Evolutionary conservation across 2,797 vertebrate species (phyloP).

Genomic region (Pyrocephalus nanus): DNA sequence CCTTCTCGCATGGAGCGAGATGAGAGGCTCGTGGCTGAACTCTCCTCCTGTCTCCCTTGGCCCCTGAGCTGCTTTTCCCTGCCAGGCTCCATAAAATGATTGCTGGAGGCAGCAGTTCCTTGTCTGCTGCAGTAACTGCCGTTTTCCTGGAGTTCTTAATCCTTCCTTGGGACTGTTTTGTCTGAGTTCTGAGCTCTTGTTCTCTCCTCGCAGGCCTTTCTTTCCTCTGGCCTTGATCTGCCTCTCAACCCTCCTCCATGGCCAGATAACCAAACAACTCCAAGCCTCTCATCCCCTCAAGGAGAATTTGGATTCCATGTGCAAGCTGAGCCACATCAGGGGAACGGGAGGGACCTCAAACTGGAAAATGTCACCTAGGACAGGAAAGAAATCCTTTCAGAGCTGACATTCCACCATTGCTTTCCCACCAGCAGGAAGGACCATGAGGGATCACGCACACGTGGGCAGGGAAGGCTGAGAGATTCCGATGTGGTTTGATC

Average conservation of each 20-base stretch:
- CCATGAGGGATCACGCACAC: fast-evolving
- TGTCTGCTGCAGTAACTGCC: background rate
- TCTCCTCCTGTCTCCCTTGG: background rate
- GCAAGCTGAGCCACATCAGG: background rate
- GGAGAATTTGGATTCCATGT: background rate
- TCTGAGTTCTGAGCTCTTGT: background rate
- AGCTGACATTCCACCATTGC: background rate
- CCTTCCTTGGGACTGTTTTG: conserved; percentile 17
- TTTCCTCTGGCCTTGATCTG: background rate
- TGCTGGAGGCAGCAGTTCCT: conserved; percentile 39
- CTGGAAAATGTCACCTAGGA: background rate
- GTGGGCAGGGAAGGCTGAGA: background rate
- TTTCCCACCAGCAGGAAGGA: background rate
- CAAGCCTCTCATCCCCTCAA: background rate
- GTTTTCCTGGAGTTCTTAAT: background rate
- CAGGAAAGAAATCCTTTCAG: background rate
- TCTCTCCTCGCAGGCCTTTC: background rate
- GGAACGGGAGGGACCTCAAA: background rate
- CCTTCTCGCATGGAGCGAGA: background rate
- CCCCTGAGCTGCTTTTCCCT: background rate
- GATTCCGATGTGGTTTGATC: background rate
- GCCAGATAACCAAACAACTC: background rate
- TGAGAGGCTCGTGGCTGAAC: background rate
- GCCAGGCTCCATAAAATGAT: conserved; percentile 18
- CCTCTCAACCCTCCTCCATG: background rate